Evolutionary conservation across 2,113 vertebrate genomes (phyloP).

Genomic region (pig (Sus scrofa)): DNA sequence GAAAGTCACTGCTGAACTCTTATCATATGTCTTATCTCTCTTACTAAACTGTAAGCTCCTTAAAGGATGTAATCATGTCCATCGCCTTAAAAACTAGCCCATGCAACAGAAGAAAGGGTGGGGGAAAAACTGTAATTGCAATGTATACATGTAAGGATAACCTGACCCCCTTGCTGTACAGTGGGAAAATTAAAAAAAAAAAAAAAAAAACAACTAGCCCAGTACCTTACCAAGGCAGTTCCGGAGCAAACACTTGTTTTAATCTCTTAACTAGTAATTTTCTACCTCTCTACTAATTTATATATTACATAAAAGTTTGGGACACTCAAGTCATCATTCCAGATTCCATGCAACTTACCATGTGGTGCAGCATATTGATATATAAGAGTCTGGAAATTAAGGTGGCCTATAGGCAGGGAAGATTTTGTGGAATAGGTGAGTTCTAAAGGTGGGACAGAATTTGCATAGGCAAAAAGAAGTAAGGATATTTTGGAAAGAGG

Average conservation of each 20-base stretch:
- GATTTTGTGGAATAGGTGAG: background rate
- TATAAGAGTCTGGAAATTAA: background rate
- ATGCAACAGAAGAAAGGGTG: too few relatives aligned
- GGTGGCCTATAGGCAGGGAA: background rate
- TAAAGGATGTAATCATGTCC: background rate
- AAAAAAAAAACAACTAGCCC: too few relatives aligned
- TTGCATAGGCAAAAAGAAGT: constrained; percentile 11
- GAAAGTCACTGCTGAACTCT: background rate
- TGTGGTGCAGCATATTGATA: background rate
- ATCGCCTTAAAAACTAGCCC: background rate
- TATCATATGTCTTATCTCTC: background rate
- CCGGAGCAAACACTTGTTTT: background rate
- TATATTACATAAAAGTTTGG: background rate
- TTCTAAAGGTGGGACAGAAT: background rate
- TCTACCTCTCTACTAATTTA: constrained; percentile 12
- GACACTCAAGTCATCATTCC: background rate
- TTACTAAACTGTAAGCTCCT: background rate
- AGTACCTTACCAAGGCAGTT: background rate
- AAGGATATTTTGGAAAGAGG: background rate
- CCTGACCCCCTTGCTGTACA: too few relatives aligned
- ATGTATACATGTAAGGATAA: too few relatives aligned
- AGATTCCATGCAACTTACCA: background rate
- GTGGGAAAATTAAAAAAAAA: too few relatives aligned
- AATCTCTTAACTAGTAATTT: background rate
- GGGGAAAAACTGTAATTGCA: too few relatives aligned